phyloP scores from a whole-genome alignment of 2,888 invertebrate species.

The Drosophila greeni region DNA sequence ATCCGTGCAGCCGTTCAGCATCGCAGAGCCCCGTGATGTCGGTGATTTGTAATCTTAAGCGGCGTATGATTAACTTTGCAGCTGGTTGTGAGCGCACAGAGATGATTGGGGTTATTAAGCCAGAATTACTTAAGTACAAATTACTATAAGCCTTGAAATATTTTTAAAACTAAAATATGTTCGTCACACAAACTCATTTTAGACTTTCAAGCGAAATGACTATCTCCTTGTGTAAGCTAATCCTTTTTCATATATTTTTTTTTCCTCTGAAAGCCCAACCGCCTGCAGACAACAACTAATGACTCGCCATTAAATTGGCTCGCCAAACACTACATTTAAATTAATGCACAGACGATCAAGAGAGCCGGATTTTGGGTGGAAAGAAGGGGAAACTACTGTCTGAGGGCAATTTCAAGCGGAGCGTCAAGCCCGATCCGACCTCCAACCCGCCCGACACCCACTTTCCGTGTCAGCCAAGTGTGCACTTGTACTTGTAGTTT shows the following conservation, averaged over 20 bases:
- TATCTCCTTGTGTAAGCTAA: background rate
- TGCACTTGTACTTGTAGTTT: conserved; percentile 69
- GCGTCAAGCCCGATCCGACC: conserved; percentile 58
- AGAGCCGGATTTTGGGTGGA: conserved; percentile 1
- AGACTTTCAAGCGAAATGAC: background rate
- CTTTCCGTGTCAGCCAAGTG: conserved; percentile 59
- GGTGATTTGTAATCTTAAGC: conserved; percentile 72
- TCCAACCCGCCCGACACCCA: conserved; percentile 24
- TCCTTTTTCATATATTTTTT: background rate
- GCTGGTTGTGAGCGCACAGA: conserved; percentile 9
- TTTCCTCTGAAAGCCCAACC: background rate
- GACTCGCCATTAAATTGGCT: conserved; percentile 62
- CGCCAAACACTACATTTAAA: conserved; percentile 57
- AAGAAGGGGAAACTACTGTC: background rate
- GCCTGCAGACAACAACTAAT: conserved; percentile 49
- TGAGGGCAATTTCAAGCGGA: conserved; percentile 46
- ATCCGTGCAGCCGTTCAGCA: conserved; percentile 43
- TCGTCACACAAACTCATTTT: background rate
- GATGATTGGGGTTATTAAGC: background rate
- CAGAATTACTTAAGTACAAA: background rate
- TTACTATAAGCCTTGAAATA: background rate
- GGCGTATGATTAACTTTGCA: conserved; percentile 69
- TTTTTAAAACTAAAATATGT: too few species aligned
- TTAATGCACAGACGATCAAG: conserved; percentile 20
- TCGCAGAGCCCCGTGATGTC: conserved; percentile 51